Evolutionary conservation across 2,888 invertebrate genomes (phyloP).

Genomic region (Philaethria dido): DNA sequence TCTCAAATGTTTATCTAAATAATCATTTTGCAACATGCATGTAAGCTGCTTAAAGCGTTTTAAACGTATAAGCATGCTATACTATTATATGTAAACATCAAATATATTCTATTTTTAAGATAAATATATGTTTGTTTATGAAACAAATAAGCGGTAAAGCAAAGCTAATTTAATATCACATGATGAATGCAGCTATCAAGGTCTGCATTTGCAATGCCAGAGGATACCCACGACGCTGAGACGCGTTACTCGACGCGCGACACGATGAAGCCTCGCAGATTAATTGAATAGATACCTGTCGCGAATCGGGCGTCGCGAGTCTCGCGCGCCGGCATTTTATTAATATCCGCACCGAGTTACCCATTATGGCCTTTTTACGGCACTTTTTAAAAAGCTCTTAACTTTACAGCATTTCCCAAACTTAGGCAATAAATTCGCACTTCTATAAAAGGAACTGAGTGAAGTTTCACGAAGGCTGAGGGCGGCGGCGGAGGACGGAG

Average conservation of each 20-base stretch:
- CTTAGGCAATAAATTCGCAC: conserved; percentile 58
- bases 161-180: background rate
- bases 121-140: too few species aligned
- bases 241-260: too few species aligned
- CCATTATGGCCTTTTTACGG: conserved; percentile 48
- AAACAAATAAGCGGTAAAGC: too few species aligned
- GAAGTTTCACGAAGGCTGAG: conserved; percentile 32
- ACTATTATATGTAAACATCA: too few species aligned
- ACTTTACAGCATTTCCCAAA: conserved; percentile 52
- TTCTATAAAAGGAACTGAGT: conserved; percentile 46
- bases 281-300: conserved; percentile 49
- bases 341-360: conserved; percentile 43
- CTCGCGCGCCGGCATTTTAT: conserved; percentile 42
- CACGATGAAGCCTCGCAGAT: conserved; percentile 35
- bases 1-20: background rate
- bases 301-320: conserved; percentile 35
- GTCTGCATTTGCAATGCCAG: too few species aligned
- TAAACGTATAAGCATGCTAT: background rate
- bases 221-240: too few species aligned
- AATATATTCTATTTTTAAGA: too few species aligned
- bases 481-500: conserved; percentile 13
- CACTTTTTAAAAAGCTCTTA: conserved; percentile 56
- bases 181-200: background rate
- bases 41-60: background rate
- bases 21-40: background rate